Conservation (phyloP, 1,140 invertebrate genomes). For the Rhagoletis pomonella region DNA sequence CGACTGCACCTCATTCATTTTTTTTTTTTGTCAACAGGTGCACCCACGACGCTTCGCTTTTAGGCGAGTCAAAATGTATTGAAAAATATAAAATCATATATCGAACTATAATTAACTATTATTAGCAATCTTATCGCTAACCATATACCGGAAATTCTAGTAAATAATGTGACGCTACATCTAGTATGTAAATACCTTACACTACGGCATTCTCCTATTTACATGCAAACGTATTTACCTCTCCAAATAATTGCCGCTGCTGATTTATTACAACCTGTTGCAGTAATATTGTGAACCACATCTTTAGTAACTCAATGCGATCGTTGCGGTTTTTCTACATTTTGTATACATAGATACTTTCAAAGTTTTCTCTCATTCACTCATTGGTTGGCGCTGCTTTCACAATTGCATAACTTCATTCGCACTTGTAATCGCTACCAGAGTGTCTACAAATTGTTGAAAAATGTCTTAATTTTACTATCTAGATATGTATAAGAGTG, state of each 20-base stretch:
- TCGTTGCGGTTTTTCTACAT: not conserved
- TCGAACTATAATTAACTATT: not conserved
- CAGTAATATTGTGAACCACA: not conserved
- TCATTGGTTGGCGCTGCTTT: not conserved
- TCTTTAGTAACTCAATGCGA: not conserved
- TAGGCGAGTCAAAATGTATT: not conserved
- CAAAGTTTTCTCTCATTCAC: not conserved
- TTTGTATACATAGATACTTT: not conserved
- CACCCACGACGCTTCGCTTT: not conserved
- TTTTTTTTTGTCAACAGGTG: not conserved
- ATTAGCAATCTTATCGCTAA: too few species aligned
- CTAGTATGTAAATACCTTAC: too few species aligned
- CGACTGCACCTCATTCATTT: not conserved
- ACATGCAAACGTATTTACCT: too few species aligned
- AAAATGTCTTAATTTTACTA: not conserved
- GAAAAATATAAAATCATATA: not conserved
- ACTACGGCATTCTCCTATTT: too few species aligned
- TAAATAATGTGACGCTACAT: too few species aligned
- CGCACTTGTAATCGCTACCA: not conserved
- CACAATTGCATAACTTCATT: conserved; percentile 24
- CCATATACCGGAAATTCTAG: too few species aligned
- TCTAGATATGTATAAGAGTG: not conserved
- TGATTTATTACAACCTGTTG: not conserved
- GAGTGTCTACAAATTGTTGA: not conserved
- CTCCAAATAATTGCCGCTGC: not conserved